Evolutionary conservation across 2,797 vertebrate species (phyloP).

Genomic region (Heteromormyrus szaboi): DNA sequence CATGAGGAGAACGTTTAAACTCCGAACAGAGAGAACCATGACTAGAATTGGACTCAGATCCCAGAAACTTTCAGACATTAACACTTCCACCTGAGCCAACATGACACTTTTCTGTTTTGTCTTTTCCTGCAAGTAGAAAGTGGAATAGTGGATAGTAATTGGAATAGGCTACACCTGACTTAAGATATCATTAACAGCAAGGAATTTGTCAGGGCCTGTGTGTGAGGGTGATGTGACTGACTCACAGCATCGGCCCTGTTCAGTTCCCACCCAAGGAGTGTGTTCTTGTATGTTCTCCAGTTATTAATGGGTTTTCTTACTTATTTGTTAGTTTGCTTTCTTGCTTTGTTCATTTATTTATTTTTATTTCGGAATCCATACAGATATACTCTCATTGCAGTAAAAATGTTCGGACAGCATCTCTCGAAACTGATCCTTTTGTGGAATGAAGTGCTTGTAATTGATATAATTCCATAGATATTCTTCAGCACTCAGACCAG

Average conservation of each 20-base stretch:
- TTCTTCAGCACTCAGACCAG: background rate
- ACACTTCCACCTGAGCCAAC: background rate
- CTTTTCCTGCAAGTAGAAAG: background rate
- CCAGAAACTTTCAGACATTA: background rate
- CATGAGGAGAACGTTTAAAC: background rate
- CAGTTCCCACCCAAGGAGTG: background rate
- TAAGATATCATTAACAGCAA: background rate
- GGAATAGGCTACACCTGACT: background rate
- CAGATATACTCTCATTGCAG: background rate
- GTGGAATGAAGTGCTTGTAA: background rate
- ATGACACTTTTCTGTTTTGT: background rate
- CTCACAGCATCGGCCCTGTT: background rate
- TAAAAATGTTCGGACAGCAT: background rate
- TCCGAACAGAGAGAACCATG: background rate
- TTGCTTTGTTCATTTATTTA: background rate
- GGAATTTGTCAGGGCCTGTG: background rate
- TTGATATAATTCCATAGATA: conserved; percentile 11
- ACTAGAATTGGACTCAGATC: background rate
- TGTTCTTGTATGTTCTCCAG: background rate
- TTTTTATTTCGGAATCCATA: background rate
- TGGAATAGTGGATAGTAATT: background rate
- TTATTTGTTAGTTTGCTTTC: background rate
- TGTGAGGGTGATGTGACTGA: background rate
- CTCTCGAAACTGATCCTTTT: background rate
- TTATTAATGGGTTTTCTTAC: background rate